phyloP scores from a whole-genome alignment of 2,797 vertebrate species.

The Cercopithecus diana region DNA sequence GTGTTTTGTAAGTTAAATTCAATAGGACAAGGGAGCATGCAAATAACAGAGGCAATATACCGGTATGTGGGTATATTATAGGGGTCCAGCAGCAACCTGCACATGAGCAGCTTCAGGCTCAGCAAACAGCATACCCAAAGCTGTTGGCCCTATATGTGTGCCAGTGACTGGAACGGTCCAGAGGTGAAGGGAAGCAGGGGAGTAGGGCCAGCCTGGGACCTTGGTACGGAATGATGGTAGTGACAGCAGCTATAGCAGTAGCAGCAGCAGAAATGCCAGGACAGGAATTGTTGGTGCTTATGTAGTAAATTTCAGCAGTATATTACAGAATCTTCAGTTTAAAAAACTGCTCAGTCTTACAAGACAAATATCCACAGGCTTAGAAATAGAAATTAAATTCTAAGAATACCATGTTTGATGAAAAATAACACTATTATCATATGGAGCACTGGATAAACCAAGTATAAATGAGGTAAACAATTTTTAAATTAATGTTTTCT shows the following conservation, averaged over 20 bases:
- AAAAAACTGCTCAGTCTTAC: not conserved
- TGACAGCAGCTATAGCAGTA: not conserved
- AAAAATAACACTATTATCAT: slow-evolving; percentile 8
- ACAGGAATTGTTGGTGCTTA: not conserved
- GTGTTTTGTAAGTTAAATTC: not conserved
- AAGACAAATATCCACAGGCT: not conserved
- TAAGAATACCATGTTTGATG: not conserved
- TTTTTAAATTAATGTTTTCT: not conserved
- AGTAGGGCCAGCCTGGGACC: too few relatives aligned
- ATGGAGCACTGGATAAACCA: not conserved
- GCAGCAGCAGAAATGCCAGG: not conserved
- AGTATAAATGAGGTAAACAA: not conserved
- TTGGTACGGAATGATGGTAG: not conserved
- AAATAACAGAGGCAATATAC: fast-evolving
- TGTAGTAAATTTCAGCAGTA: not conserved
- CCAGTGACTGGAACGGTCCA: not conserved
- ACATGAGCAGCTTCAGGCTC: not conserved
- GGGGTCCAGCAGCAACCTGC: too few relatives aligned
- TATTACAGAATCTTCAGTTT: not conserved
- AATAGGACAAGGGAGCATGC: fast-evolving
- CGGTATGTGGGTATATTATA: fast-evolving
- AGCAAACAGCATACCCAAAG: not conserved
- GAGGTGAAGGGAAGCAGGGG: fast-evolving
- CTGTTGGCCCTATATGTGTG: fast-evolving
- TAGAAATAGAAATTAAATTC: not conserved